Percentiles rank a stretch among this genome's conserved stretches.
These are phyloP conservation scores for Plagodis pulveraria DNA, from an alignment of 2,888 invertebrate species.

Conservation along the genomic window DNA sequence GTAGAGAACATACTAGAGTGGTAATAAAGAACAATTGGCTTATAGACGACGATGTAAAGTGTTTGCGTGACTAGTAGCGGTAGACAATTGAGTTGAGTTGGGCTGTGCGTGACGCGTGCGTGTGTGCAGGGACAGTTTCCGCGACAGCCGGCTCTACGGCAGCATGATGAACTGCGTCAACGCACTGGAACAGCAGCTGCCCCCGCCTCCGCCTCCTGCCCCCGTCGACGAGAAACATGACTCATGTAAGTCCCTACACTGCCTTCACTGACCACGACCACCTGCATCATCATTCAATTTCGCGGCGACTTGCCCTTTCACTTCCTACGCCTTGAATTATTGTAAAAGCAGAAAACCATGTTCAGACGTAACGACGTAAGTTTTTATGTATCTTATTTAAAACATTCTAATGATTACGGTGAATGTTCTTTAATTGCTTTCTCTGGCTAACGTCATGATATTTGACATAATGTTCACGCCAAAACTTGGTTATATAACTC, in stretches of 20 bases:
- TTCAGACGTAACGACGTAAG: too few species aligned
- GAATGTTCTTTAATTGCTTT: background rate
- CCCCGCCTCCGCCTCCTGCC: slow-evolving; percentile 85
- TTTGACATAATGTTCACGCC: background rate
- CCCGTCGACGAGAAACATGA: slow-evolving; percentile 81
- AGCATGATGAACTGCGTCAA: slow-evolving; percentile 98
- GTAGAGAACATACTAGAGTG: background rate
- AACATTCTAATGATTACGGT: slow-evolving; percentile 11
- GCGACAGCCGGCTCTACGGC: slow-evolving; percentile 96
- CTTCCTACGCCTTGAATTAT: too few species aligned
- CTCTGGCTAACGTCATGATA: background rate
- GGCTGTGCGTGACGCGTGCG: slow-evolving; percentile 52
- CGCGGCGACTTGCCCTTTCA: background rate
- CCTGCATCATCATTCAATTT: slow-evolving; percentile 24
- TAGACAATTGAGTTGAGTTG: slow-evolving; percentile 22
- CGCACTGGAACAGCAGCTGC: slow-evolving; percentile 95
- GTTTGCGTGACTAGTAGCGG: slow-evolving; percentile 12
- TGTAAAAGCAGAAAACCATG: too few species aligned
- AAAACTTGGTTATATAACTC: background rate
- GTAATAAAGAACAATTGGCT: slow-evolving; percentile 1
- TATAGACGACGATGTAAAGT: too few species aligned
- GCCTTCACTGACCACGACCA: slow-evolving; percentile 27
- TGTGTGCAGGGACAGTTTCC: slow-evolving; percentile 92
- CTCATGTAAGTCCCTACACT: slow-evolving; percentile 67
- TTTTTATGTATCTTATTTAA: background rate